These are phyloP conservation scores for Phthorimaea operculella DNA, from an alignment of 1,140 invertebrate species.

Conservation along the genomic window DNA sequence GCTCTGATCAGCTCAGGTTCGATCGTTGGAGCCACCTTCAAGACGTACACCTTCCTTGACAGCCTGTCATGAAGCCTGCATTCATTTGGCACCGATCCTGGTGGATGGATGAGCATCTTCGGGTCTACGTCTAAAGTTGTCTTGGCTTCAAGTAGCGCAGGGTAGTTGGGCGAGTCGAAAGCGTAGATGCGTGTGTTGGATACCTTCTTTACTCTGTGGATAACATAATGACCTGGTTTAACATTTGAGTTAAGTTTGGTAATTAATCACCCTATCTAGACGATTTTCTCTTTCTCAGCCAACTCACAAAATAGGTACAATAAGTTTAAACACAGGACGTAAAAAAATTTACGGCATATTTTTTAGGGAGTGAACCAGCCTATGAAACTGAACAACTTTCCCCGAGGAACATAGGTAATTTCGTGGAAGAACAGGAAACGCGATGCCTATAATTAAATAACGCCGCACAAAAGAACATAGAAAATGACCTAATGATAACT, in stretches of 20 bases:
- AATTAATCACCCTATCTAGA: not conserved
- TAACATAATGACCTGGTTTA: constrained; percentile 76
- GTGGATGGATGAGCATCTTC: constrained; percentile 47
- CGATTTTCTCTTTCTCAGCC: too few relatives aligned
- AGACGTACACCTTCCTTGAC: constrained; percentile 84
- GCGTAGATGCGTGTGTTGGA: constrained; percentile 88
- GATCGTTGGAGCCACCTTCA: constrained; percentile 92
- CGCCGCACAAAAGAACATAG: too few relatives aligned
- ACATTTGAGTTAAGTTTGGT: not conserved
- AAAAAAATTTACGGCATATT: too few relatives aligned
- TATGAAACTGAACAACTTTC: too few relatives aligned
- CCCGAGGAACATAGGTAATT: too few relatives aligned
- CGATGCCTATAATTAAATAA: too few relatives aligned
- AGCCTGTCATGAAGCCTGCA: constrained; percentile 77
- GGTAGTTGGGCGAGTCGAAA: constrained; percentile 91
- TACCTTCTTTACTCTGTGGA: constrained; percentile 80
- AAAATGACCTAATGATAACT: too few relatives aligned
- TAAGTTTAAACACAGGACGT: too few relatives aligned
- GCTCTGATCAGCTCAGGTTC: constrained; percentile 78
- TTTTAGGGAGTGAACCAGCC: too few relatives aligned
- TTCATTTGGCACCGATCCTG: constrained; percentile 43
- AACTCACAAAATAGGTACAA: too few relatives aligned
- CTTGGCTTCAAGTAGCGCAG: constrained; percentile 73
- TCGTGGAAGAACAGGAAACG: too few relatives aligned
- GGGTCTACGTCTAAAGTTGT: constrained; percentile 49